Base-by-base conservation (phyloP, 2,888 invertebrate species). In the Biston stratarius region DNA sequence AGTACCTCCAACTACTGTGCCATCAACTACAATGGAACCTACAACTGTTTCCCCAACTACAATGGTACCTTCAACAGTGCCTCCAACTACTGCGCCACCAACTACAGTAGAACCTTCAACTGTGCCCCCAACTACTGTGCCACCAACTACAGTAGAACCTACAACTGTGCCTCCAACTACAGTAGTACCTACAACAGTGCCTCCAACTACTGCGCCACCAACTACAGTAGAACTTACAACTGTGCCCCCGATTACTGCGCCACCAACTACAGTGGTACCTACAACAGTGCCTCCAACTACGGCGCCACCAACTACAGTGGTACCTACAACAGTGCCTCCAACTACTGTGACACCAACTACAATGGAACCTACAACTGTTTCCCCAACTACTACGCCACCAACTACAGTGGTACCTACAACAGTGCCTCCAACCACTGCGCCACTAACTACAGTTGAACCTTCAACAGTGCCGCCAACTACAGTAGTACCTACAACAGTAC, bases 281-380 rank as follows among this genome's bases (percentile, higher is more conserved):
- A 51, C 51, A 6, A 59, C 59, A 0, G 47, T 24, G 0, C 9
- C 61, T 8, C 47, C 53, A 33, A 47, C 53, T 0, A 9, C 42
- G 44, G 12, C 24, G 6, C 15, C 51, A 47, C n/a, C 47, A 7
- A 33, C 65, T 24, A 51, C 66, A 0, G 62, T 62, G 9, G 58
- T 5, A 3, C 34, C 63, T 1, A 58, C 59, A 5, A 49, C 44
- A 36, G 64, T 38, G 14, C 38, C 64, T 7, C 24, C 48, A n/a
- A 61, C 61, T 0, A 42, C 48, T 10, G 57, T 5, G n/a, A 14
- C 44, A 10, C 40, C 24, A 11, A 58, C 57, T 0, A 10, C 51
- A 24, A 24, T n/a, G 6, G 40, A 15, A 24, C 11, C 40, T 24
- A 24, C 47, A 3, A 34, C 44, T 7, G 33, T 0, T 0, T 34